Conservation (phyloP, 2,797 vertebrate species). For the Myotis planiceps region DNA sequence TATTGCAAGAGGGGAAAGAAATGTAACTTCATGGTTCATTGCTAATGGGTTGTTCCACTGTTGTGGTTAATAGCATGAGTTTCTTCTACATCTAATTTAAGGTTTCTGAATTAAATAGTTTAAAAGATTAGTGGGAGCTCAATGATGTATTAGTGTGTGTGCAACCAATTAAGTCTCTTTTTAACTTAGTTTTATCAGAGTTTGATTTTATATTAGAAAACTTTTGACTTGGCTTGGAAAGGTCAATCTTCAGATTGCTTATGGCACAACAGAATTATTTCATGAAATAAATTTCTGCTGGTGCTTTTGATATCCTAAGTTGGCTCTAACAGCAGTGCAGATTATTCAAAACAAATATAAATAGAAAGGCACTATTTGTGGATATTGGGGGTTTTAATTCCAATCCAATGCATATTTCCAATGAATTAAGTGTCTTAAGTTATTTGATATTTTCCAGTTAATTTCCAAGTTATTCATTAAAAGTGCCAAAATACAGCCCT, state of each 20-base stretch:
- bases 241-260: neutral
- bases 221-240: neutral
- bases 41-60: slow-evolving; percentile 56
- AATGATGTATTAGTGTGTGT: slow-evolving; percentile 63
- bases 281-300: neutral
- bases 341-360: neutral
- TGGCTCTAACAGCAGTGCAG: neutral
- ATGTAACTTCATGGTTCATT: slow-evolving; percentile 62
- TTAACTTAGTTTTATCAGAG: slow-evolving; percentile 44
- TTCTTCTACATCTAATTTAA: slow-evolving; percentile 38
- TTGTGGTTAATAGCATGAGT: slow-evolving; percentile 55
- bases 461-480: neutral
- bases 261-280: neutral
- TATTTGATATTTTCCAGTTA: slow-evolving; percentile 20
- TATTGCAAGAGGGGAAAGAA: slow-evolving; percentile 63
- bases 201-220: slow-evolving; percentile 47
- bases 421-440: neutral
- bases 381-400: neutral
- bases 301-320: slow-evolving; percentile 6
- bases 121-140: slow-evolving; percentile 74
- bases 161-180: slow-evolving; percentile 27
- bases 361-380: neutral
- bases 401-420: neutral
- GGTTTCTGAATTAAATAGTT: slow-evolving; percentile 77
- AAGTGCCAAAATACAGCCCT: neutral